Conservation (phyloP, 2,113 vertebrate genomes). For the Gasterosteus aculeatus region DNA sequence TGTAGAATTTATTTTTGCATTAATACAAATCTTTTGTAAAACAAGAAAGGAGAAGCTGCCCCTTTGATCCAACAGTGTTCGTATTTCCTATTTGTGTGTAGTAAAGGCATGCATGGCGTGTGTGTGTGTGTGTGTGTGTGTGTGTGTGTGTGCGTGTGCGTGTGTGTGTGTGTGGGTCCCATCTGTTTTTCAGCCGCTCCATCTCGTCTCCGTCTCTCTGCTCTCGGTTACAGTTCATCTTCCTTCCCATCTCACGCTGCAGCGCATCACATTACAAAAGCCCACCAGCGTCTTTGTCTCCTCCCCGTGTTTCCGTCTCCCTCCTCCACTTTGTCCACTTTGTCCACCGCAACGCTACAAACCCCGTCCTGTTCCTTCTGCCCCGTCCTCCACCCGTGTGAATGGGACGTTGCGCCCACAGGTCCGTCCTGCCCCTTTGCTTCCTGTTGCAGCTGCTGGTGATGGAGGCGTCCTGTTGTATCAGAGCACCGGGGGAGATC, state of each 20-base stretch:
- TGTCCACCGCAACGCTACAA: not conserved
- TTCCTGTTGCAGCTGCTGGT: slow-evolving; percentile 11
- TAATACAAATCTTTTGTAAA: not conserved
- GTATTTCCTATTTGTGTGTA: slow-evolving; percentile 14
- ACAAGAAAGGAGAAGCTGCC: not conserved
- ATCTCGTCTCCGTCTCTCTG: slow-evolving; percentile 20
- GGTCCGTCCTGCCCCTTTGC: not conserved
- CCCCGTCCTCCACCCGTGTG: not conserved
- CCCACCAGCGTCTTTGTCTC: slow-evolving; percentile 10
- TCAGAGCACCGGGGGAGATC: not conserved
- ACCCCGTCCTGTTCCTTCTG: not conserved
- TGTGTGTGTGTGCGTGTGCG: slow-evolving; percentile 25
- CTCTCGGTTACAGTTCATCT: slow-evolving; percentile 46
- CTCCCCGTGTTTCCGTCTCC: not conserved
- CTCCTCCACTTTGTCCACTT: not conserved
- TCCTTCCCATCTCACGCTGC: slow-evolving; percentile 43
- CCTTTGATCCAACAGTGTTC: not conserved
- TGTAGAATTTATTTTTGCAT: not conserved
- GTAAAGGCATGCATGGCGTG: not conserved
- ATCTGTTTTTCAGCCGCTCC: slow-evolving; percentile 58
- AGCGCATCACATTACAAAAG: slow-evolving; percentile 23
- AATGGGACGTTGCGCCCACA: too few species aligned
- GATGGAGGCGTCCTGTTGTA: slow-evolving; percentile 20
- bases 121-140: slow-evolving; percentile 25
- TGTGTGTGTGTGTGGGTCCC: slow-evolving; percentile 40